Conservation (phyloP, 2,113 vertebrate genomes). For the Odontesthes bonariensis region DNA sequence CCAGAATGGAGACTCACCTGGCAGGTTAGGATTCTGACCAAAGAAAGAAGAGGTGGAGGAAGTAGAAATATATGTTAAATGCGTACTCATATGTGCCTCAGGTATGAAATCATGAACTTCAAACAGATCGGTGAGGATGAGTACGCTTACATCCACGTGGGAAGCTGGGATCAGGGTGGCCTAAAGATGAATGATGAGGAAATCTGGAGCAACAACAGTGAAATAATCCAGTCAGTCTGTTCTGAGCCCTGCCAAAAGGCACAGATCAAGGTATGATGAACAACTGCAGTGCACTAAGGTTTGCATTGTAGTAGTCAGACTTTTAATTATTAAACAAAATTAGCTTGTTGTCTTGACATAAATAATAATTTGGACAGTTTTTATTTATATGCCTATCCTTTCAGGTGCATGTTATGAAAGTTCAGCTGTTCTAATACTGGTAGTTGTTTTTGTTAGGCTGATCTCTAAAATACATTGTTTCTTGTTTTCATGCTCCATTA, state of each 20-base stretch:
- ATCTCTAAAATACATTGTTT: neutral
- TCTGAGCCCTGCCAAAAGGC: slow-evolving; percentile 96
- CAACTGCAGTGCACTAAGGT: neutral
- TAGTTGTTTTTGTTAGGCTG: neutral
- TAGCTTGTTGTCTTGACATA: neutral
- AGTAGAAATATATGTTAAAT: neutral
- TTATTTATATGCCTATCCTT: neutral
- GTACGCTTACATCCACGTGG: slow-evolving; percentile 96
- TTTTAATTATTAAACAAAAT: neutral
- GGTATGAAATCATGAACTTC: slow-evolving; percentile 99
- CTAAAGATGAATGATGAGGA: slow-evolving; percentile 96
- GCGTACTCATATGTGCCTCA: slow-evolving; percentile 63
- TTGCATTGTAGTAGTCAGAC: neutral
- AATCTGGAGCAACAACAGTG: slow-evolving; percentile 92
- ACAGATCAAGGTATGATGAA: slow-evolving; percentile 92
- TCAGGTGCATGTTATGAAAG: neutral
- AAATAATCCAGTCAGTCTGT: slow-evolving; percentile 93
- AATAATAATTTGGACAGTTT: neutral
- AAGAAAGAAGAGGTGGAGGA: neutral
- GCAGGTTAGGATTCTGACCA: slow-evolving; percentile 83
- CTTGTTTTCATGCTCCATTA: neutral
- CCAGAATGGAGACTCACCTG: slow-evolving; percentile 96
- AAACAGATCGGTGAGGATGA: slow-evolving; percentile 92
- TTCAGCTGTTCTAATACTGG: neutral
- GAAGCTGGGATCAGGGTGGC: slow-evolving; percentile 97